Percentiles rank a stretch among this genome's conserved stretches.
These are phyloP conservation scores for Volucella inanis DNA, from an alignment of 2,888 invertebrate genomes.

Conservation along the genomic window DNA sequence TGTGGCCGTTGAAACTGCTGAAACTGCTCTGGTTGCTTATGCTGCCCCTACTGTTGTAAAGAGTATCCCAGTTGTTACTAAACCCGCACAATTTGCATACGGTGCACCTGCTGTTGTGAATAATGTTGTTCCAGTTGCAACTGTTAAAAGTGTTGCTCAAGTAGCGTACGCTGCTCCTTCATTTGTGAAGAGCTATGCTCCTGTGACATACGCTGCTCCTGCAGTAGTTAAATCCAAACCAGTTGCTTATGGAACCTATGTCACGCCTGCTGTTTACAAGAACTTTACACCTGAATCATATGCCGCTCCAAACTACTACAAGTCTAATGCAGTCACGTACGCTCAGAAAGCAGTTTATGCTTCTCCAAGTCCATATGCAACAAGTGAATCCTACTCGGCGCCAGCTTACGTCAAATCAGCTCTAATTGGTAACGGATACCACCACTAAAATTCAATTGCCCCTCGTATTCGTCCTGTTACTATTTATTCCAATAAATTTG, in stretches of 20 bases:
- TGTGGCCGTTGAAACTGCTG: conserved; percentile 25
- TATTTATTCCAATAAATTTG: not conserved
- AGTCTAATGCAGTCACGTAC: conserved; percentile 10
- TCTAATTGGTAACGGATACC: conserved; percentile 20
- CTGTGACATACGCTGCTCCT: conserved; percentile 29
- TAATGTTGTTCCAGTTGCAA: not conserved
- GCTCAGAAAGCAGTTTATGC: not conserved
- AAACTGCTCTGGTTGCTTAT: conserved; percentile 32
- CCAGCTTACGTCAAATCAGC: conserved; percentile 39
- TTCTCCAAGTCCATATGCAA: conserved; percentile 5
- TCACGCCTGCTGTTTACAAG: conserved; percentile 42
- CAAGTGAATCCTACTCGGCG: not conserved
- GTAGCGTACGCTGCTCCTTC: conserved; percentile 58
- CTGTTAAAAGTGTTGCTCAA: conserved; percentile 31
- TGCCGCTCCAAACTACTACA: conserved; percentile 14
- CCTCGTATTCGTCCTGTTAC: not conserved
- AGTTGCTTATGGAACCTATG: conserved; percentile 41
- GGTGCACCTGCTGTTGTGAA: conserved; percentile 49
- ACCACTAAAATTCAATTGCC: not conserved
- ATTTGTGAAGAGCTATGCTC: not conserved
- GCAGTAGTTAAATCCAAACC: conserved; percentile 71
- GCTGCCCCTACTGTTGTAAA: conserved; percentile 56
- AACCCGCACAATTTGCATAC: conserved; percentile 23
- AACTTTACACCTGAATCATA: not conserved
- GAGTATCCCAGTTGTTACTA: too few species aligned